These are phyloP conservation scores for Thereva unica DNA, from an alignment of 2,888 invertebrate species.

Conservation along the genomic window DNA sequence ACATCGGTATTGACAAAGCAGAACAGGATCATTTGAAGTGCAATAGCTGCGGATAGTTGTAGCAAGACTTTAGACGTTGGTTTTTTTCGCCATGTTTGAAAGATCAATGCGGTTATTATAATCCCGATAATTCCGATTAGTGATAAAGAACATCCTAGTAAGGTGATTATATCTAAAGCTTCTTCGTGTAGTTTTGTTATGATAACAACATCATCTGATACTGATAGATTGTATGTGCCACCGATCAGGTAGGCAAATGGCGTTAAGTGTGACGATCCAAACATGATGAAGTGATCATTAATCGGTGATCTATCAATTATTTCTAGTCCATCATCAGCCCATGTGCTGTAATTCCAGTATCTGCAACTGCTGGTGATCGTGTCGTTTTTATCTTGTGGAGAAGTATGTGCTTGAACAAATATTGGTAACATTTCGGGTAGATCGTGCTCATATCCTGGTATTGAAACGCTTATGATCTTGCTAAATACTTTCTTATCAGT, in stretches of 20 bases:
- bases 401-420: background rate
- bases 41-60: conserved; percentile 66
- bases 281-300: conserved; percentile 55
- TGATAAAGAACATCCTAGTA: conserved; percentile 65
- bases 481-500: conserved; percentile 52
- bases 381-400: conserved; percentile 13
- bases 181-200: conserved; percentile 55
- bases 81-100: conserved; percentile 65
- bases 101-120: conserved; percentile 63
- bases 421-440: conserved; percentile 63
- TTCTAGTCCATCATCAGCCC: conserved; percentile 64
- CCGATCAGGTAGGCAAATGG: conserved; percentile 64
- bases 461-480: conserved; percentile 64
- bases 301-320: conserved; percentile 51
- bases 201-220: conserved; percentile 48
- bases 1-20: conserved; percentile 52
- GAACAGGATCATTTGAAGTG: conserved; percentile 62
- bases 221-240: conserved; percentile 49
- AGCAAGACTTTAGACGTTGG: conserved; percentile 69
- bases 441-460: conserved; percentile 64
- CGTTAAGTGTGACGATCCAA: conserved; percentile 64
- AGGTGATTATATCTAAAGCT: conserved; percentile 63
- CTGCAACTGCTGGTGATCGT: conserved; percentile 59
- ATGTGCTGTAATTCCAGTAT: conserved; percentile 66
- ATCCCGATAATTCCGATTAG: conserved; percentile 64